Percentiles rank a stretch among this genome's conserved stretches.
These are phyloP conservation scores for Hucho hucho DNA, from an alignment of 2,113 vertebrate genomes.

Conservation along the genomic window DNA sequence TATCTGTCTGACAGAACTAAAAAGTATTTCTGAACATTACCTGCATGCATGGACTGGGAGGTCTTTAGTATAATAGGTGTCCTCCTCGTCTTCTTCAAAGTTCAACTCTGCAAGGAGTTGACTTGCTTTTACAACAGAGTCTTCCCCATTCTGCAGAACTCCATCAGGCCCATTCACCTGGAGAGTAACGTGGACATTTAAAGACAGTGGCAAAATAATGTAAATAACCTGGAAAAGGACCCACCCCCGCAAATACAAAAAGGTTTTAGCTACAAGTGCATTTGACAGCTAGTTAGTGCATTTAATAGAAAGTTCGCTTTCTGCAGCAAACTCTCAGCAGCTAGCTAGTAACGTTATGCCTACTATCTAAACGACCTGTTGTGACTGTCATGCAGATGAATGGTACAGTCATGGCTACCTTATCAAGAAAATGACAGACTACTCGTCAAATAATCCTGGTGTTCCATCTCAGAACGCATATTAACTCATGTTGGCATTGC, in stretches of 20 bases:
- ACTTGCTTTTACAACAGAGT: constrained; percentile 83
- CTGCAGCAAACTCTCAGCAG: not conserved
- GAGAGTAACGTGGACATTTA: not conserved
- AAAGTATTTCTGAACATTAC: constrained; percentile 50
- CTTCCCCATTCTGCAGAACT: constrained; percentile 85
- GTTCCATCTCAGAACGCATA: not conserved
- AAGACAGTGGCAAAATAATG: not conserved
- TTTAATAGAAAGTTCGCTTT: too few species aligned
- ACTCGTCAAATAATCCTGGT: not conserved
- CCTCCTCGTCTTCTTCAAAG: constrained; percentile 89
- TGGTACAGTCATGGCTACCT: not conserved
- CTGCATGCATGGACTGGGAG: constrained; percentile 89
- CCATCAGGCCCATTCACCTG: constrained; percentile 86
- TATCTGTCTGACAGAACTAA: not conserved
- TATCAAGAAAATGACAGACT: not conserved
- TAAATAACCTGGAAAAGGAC: not conserved
- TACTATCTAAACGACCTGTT: not conserved
- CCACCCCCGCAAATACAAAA: not conserved
- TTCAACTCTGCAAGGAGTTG: constrained; percentile 87
- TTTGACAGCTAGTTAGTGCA: not conserved
- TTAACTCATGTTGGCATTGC: not conserved
- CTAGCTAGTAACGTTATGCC: not conserved
- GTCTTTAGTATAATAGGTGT: constrained; percentile 90
- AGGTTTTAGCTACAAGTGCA: not conserved
- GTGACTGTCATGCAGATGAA: not conserved